A percentile compares a stretch with the other conserved stretches of the same genome.
phyloP scores from a whole-genome alignment of 2,113 vertebrate genomes.

The Crotophaga sulcirostris region DNA sequence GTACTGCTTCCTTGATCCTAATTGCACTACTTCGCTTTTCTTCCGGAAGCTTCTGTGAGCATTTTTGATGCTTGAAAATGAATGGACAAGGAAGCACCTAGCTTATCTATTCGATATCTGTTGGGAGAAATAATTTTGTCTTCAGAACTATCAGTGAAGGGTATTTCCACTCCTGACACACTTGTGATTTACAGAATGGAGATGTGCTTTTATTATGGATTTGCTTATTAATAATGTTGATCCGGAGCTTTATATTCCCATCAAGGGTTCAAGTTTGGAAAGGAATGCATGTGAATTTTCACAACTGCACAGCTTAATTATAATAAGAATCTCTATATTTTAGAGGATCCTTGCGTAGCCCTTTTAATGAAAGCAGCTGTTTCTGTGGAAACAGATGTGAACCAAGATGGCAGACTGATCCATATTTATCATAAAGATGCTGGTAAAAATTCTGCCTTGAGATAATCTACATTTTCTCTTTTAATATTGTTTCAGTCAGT shows the following conservation, averaged over 20 bases:
- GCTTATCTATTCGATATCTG: not conserved
- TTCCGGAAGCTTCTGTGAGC: not conserved
- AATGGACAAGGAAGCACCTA: not conserved
- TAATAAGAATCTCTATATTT: not conserved
- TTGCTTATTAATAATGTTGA: not conserved
- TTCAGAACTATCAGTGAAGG: not conserved
- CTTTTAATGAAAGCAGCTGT: conserved; percentile 6
- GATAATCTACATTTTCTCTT: conserved; percentile 29
- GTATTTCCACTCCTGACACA: not conserved
- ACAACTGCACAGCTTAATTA: not conserved
- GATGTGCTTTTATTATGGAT: not conserved
- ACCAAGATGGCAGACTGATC: conserved; percentile 35
- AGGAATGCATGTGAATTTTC: not conserved
- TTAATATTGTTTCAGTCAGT: conserved; percentile 52
- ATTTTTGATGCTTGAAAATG: not conserved
- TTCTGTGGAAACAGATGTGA: conserved; percentile 5
- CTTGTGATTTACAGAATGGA: not conserved
- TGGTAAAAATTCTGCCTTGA: conserved; percentile 42
- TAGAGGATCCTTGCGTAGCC: not conserved
- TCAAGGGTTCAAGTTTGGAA: not conserved
- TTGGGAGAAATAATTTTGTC: not conserved
- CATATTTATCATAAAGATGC: conserved; percentile 36
- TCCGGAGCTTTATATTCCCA: not conserved
- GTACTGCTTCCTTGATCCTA: not conserved
- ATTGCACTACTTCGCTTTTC: not conserved